Evolutionary conservation across 1,140 invertebrate species (phyloP).

Genomic region (Drosophila sechellia): DNA sequence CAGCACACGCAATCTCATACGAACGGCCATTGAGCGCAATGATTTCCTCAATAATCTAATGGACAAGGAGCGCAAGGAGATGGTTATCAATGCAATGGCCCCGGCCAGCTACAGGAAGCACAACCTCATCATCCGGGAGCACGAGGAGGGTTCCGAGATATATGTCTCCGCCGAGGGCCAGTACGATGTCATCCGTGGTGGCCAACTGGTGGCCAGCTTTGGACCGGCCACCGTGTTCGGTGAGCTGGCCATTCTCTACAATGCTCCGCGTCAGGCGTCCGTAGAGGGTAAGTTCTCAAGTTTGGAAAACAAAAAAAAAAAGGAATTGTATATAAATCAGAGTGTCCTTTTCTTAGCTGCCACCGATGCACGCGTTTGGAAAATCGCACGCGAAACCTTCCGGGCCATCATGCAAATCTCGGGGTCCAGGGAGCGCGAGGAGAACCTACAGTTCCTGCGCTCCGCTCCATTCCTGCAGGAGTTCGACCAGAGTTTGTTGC

Average conservation of each 20-base stretch:
- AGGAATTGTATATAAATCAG: neutral
- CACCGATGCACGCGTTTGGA: conserved; percentile 94
- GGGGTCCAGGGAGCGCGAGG: conserved; percentile 91
- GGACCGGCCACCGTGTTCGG: conserved; percentile 95
- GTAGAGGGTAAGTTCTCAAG: conserved; percentile 88
- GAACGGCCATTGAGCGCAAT: conserved; percentile 90
- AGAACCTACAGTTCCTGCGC: conserved; percentile 93
- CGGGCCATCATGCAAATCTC: conserved; percentile 94
- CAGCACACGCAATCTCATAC: conserved; percentile 86
- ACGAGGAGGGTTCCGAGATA: conserved; percentile 92
- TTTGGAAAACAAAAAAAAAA: neutral
- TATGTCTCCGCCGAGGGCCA: conserved; percentile 93
- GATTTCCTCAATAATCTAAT: conserved; percentile 96
- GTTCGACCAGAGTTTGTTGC: conserved; percentile 91
- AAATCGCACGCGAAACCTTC: conserved; percentile 93
- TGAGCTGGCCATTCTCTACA: conserved; percentile 96
- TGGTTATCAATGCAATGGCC: conserved; percentile 97
- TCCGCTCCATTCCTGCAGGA: conserved; percentile 94
- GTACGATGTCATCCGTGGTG: conserved; percentile 94
- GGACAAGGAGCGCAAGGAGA: conserved; percentile 92
- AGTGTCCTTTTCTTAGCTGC: conserved; percentile 86
- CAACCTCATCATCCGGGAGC: conserved; percentile 94
- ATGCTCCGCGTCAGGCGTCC: conserved; percentile 94
- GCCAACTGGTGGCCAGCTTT: conserved; percentile 91
- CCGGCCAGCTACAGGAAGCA: conserved; percentile 90